phyloP scores from a whole-genome alignment of 1,140 invertebrate genomes.

The Phymastichus coffea region DNA sequence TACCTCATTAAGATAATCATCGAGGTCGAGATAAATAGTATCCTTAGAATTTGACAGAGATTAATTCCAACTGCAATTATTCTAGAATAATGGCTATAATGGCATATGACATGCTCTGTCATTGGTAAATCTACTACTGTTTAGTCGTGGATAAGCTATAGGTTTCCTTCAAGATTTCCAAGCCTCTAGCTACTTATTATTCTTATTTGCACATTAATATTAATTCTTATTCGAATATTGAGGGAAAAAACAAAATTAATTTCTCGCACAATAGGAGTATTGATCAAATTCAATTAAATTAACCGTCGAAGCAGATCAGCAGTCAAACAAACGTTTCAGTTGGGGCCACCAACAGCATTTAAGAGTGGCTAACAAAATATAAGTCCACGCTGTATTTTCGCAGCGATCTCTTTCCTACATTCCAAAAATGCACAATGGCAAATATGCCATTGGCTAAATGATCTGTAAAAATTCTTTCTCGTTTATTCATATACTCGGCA shows the following conservation, averaged over 20 bases:
- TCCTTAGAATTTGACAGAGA: neutral
- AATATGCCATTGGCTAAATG: conserved; percentile 48
- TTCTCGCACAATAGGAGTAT: too few species aligned
- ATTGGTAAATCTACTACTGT: too few species aligned
- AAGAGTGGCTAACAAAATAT: conserved; percentile 25
- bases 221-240: too few species aligned
- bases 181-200: too few species aligned
- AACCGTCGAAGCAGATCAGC: too few species aligned
- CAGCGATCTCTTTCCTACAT: conserved; percentile 41
- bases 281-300: too few species aligned
- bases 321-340: too few species aligned
- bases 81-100: neutral
- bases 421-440: conserved; percentile 35
- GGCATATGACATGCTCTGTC: neutral
- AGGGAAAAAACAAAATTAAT: too few species aligned
- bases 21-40: neutral
- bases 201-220: too few species aligned
- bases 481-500: too few species aligned
- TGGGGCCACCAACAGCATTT: neutral
- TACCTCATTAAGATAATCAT: conserved; percentile 6
- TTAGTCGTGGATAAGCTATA: too few species aligned
- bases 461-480: conserved; percentile 47
- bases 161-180: too few species aligned
- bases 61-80: neutral
- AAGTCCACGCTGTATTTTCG: conserved; percentile 23